Evolutionary conservation across 2,888 invertebrate species (phyloP), one percentile per base, ranked within the genome.

Genomic region (Abrostola triplasia): DNA sequence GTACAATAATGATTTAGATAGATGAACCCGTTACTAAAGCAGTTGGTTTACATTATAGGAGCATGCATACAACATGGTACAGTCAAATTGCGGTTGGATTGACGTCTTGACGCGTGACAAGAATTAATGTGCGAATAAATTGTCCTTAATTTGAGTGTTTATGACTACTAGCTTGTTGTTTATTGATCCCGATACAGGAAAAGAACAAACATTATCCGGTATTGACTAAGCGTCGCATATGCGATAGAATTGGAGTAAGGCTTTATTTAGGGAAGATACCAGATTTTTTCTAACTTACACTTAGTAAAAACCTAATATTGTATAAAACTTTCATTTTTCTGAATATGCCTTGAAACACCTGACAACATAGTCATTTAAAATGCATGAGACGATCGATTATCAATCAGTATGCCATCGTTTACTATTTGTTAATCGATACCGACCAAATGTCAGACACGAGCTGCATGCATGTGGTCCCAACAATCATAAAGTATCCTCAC

Each of bases 351-450:
- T 4, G 9, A 41, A 13, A 40, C 57, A 54, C 44, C 49, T 59
- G 53, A 7, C 44, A 58, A 59, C 41, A 36, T 12, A 4, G 36
- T 42, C 44, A 62, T 61, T 80, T 65, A 47, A 36, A 75, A 78
- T 68, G 68, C 64, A 66, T 12, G n/a, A 35, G 51, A 47, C 60
- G 65, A 38, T 8, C 11, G 44, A 12, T 60, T 57, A 62, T 81
- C 64, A 60, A 79, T 82, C 80, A 73, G 67, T 67, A 60, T 79
- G 77, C 72, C 67, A 77, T 67, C 66, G 64, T 58, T 59, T 54
- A 69, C 63, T 70, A 64, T 70, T 73, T 67, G 65, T 47, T 74
- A 73, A 70, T 71, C 69, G 60, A 64, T 65, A 59, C 69, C 59
- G 70, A 64, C 54, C 51, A 67, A 59, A 67, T 69, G 67, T 61